Conservation (phyloP, 2,797 vertebrate species). For the Pseudomugil tenellus region DNA sequence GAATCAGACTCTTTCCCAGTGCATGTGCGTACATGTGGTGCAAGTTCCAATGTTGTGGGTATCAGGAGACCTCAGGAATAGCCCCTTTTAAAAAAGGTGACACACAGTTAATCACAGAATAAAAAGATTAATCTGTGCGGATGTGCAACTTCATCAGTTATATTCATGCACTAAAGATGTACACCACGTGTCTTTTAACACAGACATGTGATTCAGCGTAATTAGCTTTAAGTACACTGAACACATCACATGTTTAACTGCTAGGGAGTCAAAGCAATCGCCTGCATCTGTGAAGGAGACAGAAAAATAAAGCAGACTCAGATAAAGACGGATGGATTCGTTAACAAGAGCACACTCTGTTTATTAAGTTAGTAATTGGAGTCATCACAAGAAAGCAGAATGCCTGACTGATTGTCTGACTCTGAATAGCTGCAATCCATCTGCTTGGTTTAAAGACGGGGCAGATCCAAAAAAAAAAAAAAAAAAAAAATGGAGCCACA, state of each 20-base stretch:
- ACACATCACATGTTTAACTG: constrained; percentile 4
- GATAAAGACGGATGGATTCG: constrained; percentile 55
- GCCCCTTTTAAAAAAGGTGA: neutral
- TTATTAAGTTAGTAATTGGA: constrained; percentile 46
- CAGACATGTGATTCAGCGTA: neutral
- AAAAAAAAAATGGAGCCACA: constrained; percentile 40
- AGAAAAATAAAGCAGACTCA: constrained; percentile 34
- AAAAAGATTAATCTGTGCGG: neutral
- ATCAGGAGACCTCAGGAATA: no score
- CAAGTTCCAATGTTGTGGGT: neutral
- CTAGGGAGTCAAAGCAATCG: constrained; percentile 13
- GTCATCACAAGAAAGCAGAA: constrained; percentile 36
- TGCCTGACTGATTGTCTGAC: constrained; percentile 53
- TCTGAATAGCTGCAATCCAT: constrained; percentile 49
- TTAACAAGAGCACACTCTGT: constrained; percentile 42
- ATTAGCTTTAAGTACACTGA: neutral
- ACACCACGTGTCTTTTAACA: neutral
- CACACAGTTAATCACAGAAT: neutral
- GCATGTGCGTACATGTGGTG: neutral
- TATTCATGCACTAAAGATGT: no score
- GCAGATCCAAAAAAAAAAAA: constrained; percentile 55
- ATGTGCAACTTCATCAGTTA: neutral
- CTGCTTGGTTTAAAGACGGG: constrained; percentile 54
- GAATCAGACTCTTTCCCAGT: neutral
- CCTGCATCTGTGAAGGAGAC: constrained; percentile 5